Evolutionary conservation across 1,140 invertebrate species (phyloP), one percentile per base, ranked within the genome.

Genomic region (Plutomurus gul): DNA sequence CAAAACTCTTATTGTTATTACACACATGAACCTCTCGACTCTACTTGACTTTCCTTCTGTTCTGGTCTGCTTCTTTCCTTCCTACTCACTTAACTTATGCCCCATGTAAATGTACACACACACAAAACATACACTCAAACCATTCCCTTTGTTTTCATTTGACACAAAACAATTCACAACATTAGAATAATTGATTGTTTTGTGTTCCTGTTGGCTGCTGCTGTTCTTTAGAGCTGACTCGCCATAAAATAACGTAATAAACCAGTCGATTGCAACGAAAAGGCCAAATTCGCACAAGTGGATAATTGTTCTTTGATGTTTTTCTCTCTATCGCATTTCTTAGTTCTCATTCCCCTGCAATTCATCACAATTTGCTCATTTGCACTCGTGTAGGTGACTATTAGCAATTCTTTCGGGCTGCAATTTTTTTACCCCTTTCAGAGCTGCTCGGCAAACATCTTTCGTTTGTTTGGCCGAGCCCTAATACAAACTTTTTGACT

Each of bases 121-220:
- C 39, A 13, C n/a, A 10, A 43, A 2, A 3, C 39, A 3, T 43
- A 13, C 10, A 43, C 39, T 10, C 7, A 13, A n/a, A 43, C n/a
- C n/a, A 43, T 43, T 43, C 16, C 11, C 43, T 3, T 47, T 13
- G 1, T n/a, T 5, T 47, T n/a, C 16, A 16, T 1, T 18, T 47
- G 16, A 47, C 16, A 47, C 8, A 47, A 4, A 5, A 8, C 16
- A 6, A 47, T 47, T 51, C 13, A 60, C 18, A 33, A 30, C 0
- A 65, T 65, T 65, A 65, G 3, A 65, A 65, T 65, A 65, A 65
- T 65, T 65, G 56, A 65, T 65, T 65, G 27, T 16, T 7, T 65
- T n/a, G 16, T 6, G 8, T 25, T 51, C 47, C 25, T 30, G 30
- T 65, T 36, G 30, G n/a, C 30, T 65, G 56, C 27, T 30, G 36